phyloP scores from a whole-genome alignment of 2,797 vertebrate genomes.

The Bradypus variegatus region DNA sequence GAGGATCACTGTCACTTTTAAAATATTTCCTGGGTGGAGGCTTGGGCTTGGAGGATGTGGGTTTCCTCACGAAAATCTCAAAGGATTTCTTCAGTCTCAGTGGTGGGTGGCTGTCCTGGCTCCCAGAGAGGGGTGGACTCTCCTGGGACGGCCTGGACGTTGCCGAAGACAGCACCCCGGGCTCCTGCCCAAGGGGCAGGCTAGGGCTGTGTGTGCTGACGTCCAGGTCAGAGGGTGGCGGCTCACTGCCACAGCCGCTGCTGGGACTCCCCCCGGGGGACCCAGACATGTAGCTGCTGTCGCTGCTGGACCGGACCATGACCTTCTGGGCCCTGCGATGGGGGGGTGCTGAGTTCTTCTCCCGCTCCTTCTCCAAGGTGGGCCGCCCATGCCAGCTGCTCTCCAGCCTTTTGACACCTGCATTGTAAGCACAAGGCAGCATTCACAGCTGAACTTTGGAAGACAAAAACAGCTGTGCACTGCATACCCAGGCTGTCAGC shows the following conservation, averaged over 20 bases:
- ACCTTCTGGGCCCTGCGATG: slow-evolving; percentile 74
- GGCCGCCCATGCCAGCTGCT: slow-evolving; percentile 79
- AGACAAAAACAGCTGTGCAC: accelerated
- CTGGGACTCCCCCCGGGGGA: slow-evolving; percentile 54
- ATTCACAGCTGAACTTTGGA: background rate
- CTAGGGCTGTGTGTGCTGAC: slow-evolving; percentile 75
- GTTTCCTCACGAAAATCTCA: slow-evolving; percentile 76
- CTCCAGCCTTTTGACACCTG: slow-evolving; percentile 79
- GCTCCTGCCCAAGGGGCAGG: slow-evolving; percentile 53
- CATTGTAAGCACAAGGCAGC: background rate
- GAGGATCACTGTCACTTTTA: slow-evolving; percentile 78
- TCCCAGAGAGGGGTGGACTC: slow-evolving; percentile 65
- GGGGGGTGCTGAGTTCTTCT: slow-evolving; percentile 66
- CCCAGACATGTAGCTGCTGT: slow-evolving; percentile 80
- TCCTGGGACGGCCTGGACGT: slow-evolving; percentile 67
- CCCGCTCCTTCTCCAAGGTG: slow-evolving; percentile 77
- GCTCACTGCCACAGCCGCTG: slow-evolving; percentile 31
- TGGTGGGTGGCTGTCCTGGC: slow-evolving; percentile 68
- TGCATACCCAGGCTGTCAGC: background rate
- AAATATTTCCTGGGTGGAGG: slow-evolving; percentile 78
- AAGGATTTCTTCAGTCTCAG: slow-evolving; percentile 71
- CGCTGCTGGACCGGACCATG: slow-evolving; percentile 90
- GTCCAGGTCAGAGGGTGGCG: slow-evolving; percentile 64
- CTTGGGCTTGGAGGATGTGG: slow-evolving; percentile 77
- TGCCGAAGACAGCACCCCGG: slow-evolving; percentile 39